Percentiles rank a stretch among this genome's conserved stretches.
These are phyloP conservation scores for Agapornis roseicollis DNA, from an alignment of 2,113 vertebrate species.

Conservation along the genomic window DNA sequence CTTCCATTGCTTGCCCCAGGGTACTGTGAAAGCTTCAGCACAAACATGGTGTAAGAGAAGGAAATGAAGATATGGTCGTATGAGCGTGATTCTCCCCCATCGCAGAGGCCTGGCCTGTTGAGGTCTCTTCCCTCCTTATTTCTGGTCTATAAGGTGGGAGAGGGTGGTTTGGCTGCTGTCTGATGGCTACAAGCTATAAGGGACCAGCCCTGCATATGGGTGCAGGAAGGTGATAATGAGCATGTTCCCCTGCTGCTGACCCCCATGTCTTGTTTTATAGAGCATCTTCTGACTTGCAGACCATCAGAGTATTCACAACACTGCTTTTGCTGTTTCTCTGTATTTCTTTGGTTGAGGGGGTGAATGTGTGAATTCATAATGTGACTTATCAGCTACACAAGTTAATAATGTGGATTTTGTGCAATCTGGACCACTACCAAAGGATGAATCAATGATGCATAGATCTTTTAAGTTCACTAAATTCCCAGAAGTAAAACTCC, in stretches of 20 bases:
- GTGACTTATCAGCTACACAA: not conserved
- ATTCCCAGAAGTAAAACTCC: not conserved
- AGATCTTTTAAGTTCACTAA: not conserved
- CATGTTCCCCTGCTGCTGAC: accelerated
- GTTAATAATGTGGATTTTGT: not conserved
- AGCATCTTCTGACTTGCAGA: not conserved
- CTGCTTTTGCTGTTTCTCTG: not conserved
- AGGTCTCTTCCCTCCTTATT: not conserved
- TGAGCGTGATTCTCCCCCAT: not conserved
- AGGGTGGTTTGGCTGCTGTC: not conserved
- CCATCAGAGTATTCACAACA: not conserved
- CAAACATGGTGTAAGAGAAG: not conserved
- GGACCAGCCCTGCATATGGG: not conserved
- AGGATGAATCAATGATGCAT: not conserved
- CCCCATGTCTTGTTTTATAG: not conserved
- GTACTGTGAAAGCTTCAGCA: not conserved
- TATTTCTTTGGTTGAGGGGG: not conserved
- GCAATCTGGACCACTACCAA: not conserved
- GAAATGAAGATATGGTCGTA: too few relatives aligned
- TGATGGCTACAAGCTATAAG: not conserved
- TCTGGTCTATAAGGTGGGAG: not conserved
- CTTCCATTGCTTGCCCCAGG: not conserved
- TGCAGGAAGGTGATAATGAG: accelerated
- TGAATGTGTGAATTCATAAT: not conserved
- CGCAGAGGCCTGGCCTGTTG: not conserved